These are phyloP conservation scores for Neotoxoptera formosana DNA, from an alignment of 1,140 invertebrate genomes.

Conservation along the genomic window DNA sequence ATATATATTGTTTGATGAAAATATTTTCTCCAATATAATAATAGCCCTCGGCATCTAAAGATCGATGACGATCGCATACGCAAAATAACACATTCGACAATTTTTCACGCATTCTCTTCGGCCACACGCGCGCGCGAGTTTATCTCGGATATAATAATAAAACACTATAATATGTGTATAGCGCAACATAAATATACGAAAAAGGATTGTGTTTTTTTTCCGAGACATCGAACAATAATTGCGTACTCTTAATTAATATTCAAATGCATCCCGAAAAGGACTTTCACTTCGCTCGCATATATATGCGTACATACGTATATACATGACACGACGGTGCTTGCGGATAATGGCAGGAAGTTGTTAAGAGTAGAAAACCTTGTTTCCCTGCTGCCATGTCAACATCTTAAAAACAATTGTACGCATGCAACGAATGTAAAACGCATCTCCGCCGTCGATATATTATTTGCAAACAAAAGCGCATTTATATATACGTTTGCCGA, in stretches of 20 bases:
- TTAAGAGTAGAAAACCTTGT: conserved; percentile 33
- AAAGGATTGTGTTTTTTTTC: conserved; percentile 4
- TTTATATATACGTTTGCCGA: not conserved
- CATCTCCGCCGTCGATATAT: not conserved
- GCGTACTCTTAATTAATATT: conserved; percentile 40
- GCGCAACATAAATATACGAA: not conserved
- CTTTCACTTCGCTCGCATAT: not conserved
- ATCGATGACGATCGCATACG: not conserved
- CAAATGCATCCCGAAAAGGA: conserved; percentile 14
- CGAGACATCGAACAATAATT: conserved; percentile 1
- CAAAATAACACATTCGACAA: not conserved
- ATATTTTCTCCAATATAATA: not conserved
- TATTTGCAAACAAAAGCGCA: not conserved
- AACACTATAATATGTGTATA: not conserved
- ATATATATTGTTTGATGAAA: not conserved
- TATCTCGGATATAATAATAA: not conserved
- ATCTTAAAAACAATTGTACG: not conserved
- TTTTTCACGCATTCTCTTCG: not conserved
- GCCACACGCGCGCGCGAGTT: not conserved
- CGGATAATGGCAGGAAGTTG: conserved; percentile 39
- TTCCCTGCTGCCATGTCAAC: not conserved
- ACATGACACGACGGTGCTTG: not conserved
- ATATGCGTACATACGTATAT: no score
- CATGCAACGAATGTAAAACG: not conserved
- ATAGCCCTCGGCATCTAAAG: not conserved